Evolutionary conservation across 2,797 vertebrate genomes (phyloP).

Genomic region (Chrysocyon brachyurus): DNA sequence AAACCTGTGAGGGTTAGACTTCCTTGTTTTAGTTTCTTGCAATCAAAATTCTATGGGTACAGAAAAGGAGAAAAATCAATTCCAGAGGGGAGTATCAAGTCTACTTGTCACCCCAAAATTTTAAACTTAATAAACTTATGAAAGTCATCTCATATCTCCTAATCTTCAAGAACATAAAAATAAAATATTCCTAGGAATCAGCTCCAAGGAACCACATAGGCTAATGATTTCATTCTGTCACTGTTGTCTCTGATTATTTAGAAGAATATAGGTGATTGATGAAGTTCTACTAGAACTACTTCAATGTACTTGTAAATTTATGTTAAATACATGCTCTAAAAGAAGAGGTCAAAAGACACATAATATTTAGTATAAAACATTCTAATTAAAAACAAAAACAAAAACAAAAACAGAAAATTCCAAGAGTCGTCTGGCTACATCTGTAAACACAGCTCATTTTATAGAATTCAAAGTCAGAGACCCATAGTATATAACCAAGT

Average conservation of each 20-base stretch:
- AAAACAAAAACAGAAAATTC: not conserved
- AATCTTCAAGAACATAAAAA: conserved; percentile 50
- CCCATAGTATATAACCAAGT: conserved; percentile 8
- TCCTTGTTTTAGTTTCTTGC: not conserved
- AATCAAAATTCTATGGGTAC: conserved; percentile 9
- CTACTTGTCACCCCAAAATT: not conserved
- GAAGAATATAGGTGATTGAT: conserved; percentile 10
- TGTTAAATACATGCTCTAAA: not conserved
- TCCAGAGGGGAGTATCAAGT: conserved; percentile 23
- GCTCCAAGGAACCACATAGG: not conserved
- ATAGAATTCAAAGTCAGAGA: conserved; percentile 46
- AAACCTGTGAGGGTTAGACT: not conserved
- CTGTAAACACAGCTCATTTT: conserved; percentile 34
- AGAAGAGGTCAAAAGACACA: not conserved
- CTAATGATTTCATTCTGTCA: not conserved
- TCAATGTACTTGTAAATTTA: not conserved
- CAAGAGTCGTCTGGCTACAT: not conserved
- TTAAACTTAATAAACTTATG: conserved; percentile 11
- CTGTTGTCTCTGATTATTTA: not conserved
- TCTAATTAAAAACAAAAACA: not conserved
- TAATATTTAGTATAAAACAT: conserved; percentile 22
- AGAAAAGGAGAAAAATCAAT: not conserved
- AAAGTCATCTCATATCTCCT: not conserved
- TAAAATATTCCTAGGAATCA: conserved; percentile 29
- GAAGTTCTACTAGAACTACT: not conserved